Conservation (phyloP, 2,888 invertebrate genomes). For the Ophion ellenae region DNA sequence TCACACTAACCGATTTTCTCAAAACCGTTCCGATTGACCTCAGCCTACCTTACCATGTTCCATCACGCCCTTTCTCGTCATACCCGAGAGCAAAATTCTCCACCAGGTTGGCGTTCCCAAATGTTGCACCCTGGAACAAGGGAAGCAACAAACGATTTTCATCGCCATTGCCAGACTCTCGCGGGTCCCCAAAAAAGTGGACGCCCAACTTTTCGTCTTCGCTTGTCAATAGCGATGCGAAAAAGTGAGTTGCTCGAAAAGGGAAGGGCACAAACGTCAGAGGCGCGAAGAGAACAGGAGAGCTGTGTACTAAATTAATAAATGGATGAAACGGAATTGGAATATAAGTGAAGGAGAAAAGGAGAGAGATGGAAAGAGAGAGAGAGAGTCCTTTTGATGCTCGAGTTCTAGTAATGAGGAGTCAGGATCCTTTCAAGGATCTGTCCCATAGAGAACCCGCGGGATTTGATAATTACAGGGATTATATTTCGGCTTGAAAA, state of each 20-base stretch:
- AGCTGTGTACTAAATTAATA: background rate
- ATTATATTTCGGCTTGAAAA: slow-evolving; percentile 76
- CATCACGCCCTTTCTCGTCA: too few species aligned
- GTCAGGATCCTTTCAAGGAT: slow-evolving; percentile 81
- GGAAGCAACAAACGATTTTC: background rate
- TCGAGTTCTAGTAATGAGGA: slow-evolving; percentile 79
- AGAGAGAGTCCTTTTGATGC: slow-evolving; percentile 76
- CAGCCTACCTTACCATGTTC: too few species aligned
- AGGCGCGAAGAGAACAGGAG: slow-evolving; percentile 63
- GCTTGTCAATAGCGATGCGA: slow-evolving; percentile 46
- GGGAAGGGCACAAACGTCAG: slow-evolving; percentile 32
- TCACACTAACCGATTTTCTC: too few species aligned
- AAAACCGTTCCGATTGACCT: too few species aligned
- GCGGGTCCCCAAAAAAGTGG: background rate
- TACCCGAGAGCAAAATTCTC: background rate
- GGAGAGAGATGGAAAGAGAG: slow-evolving; percentile 36
- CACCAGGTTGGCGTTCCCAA: background rate
- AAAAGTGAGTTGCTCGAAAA: slow-evolving; percentile 28
- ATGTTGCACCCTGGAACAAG: background rate
- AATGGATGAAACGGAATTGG: slow-evolving; percentile 24
- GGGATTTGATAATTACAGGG: slow-evolving; percentile 83
- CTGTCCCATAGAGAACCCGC: slow-evolving; percentile 72
- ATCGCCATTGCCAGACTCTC: background rate
- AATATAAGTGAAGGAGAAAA: slow-evolving; percentile 24
- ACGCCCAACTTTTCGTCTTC: slow-evolving; percentile 15